phyloP scores from a whole-genome alignment of 2,113 vertebrate species.

The Carassius carassius region DNA sequence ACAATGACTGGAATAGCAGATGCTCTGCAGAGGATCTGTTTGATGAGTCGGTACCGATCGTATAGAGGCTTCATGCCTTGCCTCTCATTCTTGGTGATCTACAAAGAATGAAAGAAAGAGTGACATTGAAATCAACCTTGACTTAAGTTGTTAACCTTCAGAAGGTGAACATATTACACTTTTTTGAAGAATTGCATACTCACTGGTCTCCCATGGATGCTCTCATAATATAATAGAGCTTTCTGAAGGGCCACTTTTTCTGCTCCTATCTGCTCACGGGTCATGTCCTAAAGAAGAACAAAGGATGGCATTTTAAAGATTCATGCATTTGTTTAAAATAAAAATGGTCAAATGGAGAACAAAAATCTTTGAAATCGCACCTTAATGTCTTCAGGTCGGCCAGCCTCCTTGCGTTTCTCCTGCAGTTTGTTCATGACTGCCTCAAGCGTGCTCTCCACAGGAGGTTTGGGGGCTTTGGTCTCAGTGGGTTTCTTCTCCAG shows the following conservation, averaged over 20 bases:
- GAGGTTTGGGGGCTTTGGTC: conserved; percentile 84
- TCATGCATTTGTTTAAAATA: neutral
- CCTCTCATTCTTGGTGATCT: conserved; percentile 91
- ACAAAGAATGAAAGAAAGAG: conserved; percentile 24
- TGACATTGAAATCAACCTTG: conserved; percentile 19
- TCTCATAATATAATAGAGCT: conserved; percentile 91
- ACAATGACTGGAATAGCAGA: conserved; percentile 92
- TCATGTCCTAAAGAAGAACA: conserved; percentile 86
- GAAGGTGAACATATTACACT: neutral
- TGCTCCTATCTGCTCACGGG: conserved; percentile 89
- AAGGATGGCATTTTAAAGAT: neutral
- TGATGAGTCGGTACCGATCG: conserved; percentile 93
- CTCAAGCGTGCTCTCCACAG: conserved; percentile 87
- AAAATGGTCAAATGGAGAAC: neutral
- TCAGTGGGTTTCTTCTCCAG: conserved; percentile 86
- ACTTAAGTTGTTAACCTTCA: neutral
- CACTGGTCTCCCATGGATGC: conserved; percentile 93
- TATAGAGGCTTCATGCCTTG: conserved; percentile 96
- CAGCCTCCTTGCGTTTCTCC: conserved; percentile 87
- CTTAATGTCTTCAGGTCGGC: conserved; percentile 93
- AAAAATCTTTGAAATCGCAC: conserved; percentile 64
- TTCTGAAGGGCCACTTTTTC: conserved; percentile 96
- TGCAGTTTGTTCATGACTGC: conserved; percentile 87
- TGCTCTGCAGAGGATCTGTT: conserved; percentile 93
- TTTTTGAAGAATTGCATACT: conserved; percentile 58